Conservation (phyloP, 2,113 vertebrate species). For the Petroica traversi region DNA sequence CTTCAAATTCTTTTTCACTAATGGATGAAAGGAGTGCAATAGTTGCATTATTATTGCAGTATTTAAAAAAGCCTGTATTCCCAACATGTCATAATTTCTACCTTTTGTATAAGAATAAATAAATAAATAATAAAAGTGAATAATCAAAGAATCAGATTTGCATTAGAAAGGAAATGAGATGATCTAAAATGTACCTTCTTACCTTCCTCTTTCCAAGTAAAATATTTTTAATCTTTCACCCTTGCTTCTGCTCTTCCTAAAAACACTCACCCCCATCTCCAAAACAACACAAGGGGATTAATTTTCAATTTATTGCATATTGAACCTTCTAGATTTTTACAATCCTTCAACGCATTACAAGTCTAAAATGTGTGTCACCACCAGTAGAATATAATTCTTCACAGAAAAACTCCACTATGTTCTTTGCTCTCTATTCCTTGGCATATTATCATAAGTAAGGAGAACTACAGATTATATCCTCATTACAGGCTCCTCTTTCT, state of each 20-base stretch:
- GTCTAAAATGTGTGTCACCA: conserved; percentile 2
- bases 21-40: not conserved
- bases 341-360: not conserved
- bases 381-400: not conserved
- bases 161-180: conserved; percentile 21
- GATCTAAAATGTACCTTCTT: not conserved
- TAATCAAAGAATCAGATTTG: conserved; percentile 11
- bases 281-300: not conserved
- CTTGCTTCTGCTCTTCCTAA: not conserved
- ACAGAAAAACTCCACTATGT: not conserved
- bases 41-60: not conserved
- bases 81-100: not conserved
- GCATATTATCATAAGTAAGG: not conserved
- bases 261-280: not conserved
- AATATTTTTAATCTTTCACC: not conserved
- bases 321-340: not conserved
- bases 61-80: not conserved
- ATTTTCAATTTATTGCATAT: not conserved
- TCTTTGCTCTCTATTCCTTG: not conserved
- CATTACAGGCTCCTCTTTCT: not conserved
- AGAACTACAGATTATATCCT: not conserved
- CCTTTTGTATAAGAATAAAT: not conserved
- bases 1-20: not conserved
- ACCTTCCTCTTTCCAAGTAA: not conserved
- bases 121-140: conserved; percentile 21